phyloP scores from a whole-genome alignment of 2,113 vertebrate genomes.

The Heterotis niloticus region DNA sequence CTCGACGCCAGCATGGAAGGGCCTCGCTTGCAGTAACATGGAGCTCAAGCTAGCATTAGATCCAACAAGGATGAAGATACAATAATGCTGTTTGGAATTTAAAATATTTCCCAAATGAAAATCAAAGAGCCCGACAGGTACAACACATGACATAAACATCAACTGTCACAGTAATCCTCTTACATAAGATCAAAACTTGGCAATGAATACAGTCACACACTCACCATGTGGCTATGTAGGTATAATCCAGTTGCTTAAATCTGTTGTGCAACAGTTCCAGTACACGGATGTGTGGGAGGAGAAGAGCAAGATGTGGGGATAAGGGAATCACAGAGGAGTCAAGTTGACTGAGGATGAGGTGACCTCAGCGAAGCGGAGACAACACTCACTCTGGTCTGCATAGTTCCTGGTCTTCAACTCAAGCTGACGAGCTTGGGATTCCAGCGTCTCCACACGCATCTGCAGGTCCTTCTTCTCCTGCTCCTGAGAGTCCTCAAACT shows the following conservation, averaged over 20 bases:
- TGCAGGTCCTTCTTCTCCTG: slow-evolving; percentile 97
- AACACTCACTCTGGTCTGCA: slow-evolving; percentile 89
- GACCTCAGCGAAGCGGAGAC: background rate
- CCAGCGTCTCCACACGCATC: slow-evolving; percentile 74
- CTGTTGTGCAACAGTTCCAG: background rate
- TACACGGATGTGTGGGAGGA: background rate
- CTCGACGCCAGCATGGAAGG: too few relatives aligned
- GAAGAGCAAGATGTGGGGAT: background rate
- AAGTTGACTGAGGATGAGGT: too few relatives aligned
- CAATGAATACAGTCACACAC: slow-evolving; percentile 28
- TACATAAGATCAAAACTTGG: slow-evolving; percentile 15
- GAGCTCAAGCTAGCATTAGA: too few relatives aligned
- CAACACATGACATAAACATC: background rate
- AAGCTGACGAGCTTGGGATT: slow-evolving; percentile 86
- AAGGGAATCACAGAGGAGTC: background rate
- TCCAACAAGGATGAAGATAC: background rate
- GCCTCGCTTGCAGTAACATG: too few relatives aligned
- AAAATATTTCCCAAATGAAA: background rate
- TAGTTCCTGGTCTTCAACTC: slow-evolving; percentile 93
- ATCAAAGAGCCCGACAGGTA: background rate
- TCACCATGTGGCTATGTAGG: slow-evolving; percentile 30
- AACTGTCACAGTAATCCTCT: background rate
- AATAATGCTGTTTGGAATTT: background rate
- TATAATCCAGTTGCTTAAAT: slow-evolving; percentile 21
- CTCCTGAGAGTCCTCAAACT: slow-evolving; percentile 91